Base-by-base conservation (phyloP, 2,888 invertebrate species). In the Erynnis tages region DNA sequence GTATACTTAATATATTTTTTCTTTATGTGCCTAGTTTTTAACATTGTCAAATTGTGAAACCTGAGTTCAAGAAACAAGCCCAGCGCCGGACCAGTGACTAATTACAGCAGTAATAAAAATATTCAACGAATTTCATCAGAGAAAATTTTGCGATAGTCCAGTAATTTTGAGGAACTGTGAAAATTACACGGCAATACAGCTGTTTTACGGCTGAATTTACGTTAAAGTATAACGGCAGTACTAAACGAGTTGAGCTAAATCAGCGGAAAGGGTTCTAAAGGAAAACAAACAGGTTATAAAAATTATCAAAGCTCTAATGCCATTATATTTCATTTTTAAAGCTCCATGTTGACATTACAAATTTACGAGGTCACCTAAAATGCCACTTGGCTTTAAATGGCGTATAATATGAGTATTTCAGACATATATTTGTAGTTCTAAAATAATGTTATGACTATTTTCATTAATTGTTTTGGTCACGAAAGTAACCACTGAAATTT, bases 351-450 rank as follows among this genome's bases (percentile, higher is more conserved):
- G 40, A 40, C 48, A 40, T 32, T 25, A 49, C 32, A 23, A 38
- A 48, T 49, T 48, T 48, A 48, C 48, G 48, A 48, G 48, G 40
- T 40, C 40, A 32, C 23, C 21, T 48, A 48, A 48, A 48, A 48
- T 48, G 40, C 32, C 40, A 48, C 40, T 32, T 48, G 40, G 32
- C 32, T 40, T 40, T 40, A 48, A 48, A 48, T 23, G 48, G 40
- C 40, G 11, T 16, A 35, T 46, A 35, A 32, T n/a, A n/a, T n/a
- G n/a, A n/a, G n/a, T n/a, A n/a, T n/a, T n/a, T n/a, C n/a, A n/a
- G n/a, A n/a, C n/a, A 1, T 37, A 43, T 34, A 23, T 38, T 25
- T 25, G 21, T 25, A 38, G 34, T 35, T 46, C 14, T 13, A 7
- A 3, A 35, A 14, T 23, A 10, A 35, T 19, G 1, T 13, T 13